Conservation (phyloP, 2,888 invertebrate species). For the Cryptus armator region DNA sequence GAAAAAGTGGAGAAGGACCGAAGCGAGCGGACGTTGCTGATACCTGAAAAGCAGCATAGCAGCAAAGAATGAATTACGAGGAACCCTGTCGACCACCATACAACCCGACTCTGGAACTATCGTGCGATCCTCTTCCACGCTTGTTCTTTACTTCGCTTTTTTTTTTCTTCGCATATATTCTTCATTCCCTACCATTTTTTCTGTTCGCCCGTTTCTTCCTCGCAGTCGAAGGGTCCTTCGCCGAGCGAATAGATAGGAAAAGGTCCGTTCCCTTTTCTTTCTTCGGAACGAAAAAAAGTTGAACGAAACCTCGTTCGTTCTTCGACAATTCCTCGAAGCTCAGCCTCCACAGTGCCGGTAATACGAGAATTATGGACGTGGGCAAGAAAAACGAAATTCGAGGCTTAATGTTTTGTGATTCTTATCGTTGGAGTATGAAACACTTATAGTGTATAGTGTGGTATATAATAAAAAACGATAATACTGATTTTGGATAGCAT, state of each 20-base stretch:
- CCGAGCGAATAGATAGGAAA: slow-evolving; percentile 28
- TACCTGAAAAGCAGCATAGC: slow-evolving; percentile 61
- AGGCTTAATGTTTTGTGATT: not conserved
- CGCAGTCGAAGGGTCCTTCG: slow-evolving; percentile 34
- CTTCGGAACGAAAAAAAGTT: slow-evolving; percentile 20
- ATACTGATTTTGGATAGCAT: too few relatives aligned
- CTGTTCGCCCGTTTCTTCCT: slow-evolving; percentile 47
- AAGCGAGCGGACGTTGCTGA: slow-evolving; percentile 58
- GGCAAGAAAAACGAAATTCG: not conserved
- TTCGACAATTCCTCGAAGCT: slow-evolving; percentile 29
- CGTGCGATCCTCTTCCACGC: slow-evolving; percentile 27
- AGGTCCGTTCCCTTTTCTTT: slow-evolving; percentile 29
- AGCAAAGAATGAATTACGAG: slow-evolving; percentile 64
- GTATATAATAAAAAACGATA: too few relatives aligned
- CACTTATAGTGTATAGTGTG: too few relatives aligned
- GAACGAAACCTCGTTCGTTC: slow-evolving; percentile 5
- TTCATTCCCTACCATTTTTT: slow-evolving; percentile 56
- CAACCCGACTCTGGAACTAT: slow-evolving; percentile 35
- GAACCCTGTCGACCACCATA: slow-evolving; percentile 46
- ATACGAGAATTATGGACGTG: not conserved
- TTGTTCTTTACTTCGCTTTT: slow-evolving; percentile 24
- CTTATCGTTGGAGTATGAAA: not conserved
- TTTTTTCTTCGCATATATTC: slow-evolving; percentile 54
- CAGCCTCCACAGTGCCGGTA: not conserved
- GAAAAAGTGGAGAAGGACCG: slow-evolving; percentile 46